phyloP scores from a whole-genome alignment of 92 coral and sea anemone genomes.

The Siderastrea siderea region DNA sequence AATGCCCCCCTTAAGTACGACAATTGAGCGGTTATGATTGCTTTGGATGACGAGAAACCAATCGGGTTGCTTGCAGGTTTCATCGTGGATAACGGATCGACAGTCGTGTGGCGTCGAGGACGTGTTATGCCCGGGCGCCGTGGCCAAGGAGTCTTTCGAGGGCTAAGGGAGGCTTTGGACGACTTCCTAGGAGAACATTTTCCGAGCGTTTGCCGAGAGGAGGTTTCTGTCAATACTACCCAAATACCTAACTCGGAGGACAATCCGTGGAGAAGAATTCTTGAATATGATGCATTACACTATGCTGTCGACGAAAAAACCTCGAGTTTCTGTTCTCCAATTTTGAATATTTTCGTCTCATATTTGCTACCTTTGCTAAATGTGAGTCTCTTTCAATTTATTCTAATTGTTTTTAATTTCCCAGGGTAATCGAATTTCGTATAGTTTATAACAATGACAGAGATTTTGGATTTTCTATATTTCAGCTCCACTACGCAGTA shows the following conservation, averaged over 20 bases:
- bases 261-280: conserved; percentile 71
- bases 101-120: conserved; percentile 78
- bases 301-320: conserved; percentile 64
- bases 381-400: too few relatives aligned
- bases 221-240: conserved; percentile 77
- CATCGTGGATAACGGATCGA: conserved; percentile 83
- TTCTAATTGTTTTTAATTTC: too few relatives aligned
- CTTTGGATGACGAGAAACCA: conserved; percentile 39
- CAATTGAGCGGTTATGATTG: conserved; percentile 25
- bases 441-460: too few relatives aligned
- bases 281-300: conserved; percentile 81
- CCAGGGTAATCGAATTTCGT: too few relatives aligned
- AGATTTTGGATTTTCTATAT: too few relatives aligned
- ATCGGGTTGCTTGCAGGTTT: conserved; percentile 84
- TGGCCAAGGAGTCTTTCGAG: conserved; percentile 80
- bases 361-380: too few relatives aligned
- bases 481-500: too few relatives aligned
- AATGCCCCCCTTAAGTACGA: background rate
- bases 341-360: too few relatives aligned
- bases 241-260: conserved; percentile 56
- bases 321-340: background rate
- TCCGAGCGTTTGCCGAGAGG: conserved; percentile 76
- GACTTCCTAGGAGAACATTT: conserved; percentile 68
- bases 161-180: conserved; percentile 73
- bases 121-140: conserved; percentile 86